Evolutionary conservation across 1,140 invertebrate species (phyloP), one percentile per base, ranked within the genome.

Genomic region (Rhyzopertha dominica): DNA sequence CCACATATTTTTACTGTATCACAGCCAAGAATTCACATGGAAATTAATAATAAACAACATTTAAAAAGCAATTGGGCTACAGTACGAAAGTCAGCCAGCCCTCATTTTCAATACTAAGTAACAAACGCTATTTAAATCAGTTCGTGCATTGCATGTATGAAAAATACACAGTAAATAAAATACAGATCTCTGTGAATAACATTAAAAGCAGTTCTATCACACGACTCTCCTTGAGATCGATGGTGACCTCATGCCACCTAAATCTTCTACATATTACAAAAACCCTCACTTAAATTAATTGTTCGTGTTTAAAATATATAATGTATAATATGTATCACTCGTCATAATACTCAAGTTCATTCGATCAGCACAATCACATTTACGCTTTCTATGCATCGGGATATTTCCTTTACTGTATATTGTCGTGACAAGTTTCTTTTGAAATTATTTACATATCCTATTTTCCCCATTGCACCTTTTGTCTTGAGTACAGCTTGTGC

Each of bases 1-100:
- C 62, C 62, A 61, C 59, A 63, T 62, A 63, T 59, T 65, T n/a
- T 67, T 65, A 62, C 62, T 64, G 63, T 65, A 66, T 67, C 65
- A 67, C 65, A 67, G 65, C 65, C 65, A 63, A 65, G 58, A 67
- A 66, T 63, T 65, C 62, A 67, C 63, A 67, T 62, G 62, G 58
- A 67, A 64, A 53, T 40, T 40, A 55, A 54, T 45, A 58, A n/a
- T 56, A 56, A 51, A 53, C 46, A 59, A 54, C 44, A 57, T 54
- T n/a, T 53, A 55, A 54, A 56, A 59, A 59, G 54, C 57, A 23
- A 34, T n/a, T n/a, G 16, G 10, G 34, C 20, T 36, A 23, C 34
- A 22, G 34, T 23, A 12, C 12, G 12, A 5, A 31, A 31, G 5
- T 13, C 24, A 8, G 8, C 34, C 34, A 36, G 4, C 19, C 24